phyloP scores from a whole-genome alignment of 2,113 vertebrate species.

The Pygoscelis antarcticus region DNA sequence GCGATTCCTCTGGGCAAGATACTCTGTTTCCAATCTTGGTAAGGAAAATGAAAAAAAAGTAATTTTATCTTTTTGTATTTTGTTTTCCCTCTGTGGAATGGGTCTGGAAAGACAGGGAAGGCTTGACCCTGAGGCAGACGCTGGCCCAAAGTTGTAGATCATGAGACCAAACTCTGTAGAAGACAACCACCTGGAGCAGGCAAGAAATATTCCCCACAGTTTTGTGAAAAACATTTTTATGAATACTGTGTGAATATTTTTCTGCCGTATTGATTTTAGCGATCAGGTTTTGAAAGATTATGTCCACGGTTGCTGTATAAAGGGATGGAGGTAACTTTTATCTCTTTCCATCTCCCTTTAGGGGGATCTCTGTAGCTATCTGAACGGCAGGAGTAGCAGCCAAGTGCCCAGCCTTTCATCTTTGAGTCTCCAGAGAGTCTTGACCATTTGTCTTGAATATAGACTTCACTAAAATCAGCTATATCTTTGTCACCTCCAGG shows the following conservation, averaged over 20 bases:
- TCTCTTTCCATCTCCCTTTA: not conserved
- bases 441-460: slow-evolving; percentile 12
- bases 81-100: slow-evolving; percentile 7
- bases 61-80: slow-evolving; percentile 19
- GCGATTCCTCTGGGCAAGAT: not conserved
- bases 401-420: not conserved
- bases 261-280: not conserved
- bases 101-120: not conserved
- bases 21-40: not conserved
- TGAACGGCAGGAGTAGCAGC: not conserved
- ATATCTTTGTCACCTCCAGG: not conserved
- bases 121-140: not conserved
- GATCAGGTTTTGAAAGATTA: not conserved
- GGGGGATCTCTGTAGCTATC: not conserved
- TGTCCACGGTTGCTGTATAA: not conserved
- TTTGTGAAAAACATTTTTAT: not conserved
- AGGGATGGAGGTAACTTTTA: not conserved
- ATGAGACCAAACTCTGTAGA: not conserved
- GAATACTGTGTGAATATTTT: not conserved
- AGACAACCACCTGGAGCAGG: not conserved
- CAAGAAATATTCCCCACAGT: not conserved
- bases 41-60: slow-evolving; percentile 7
- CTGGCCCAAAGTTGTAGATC: not conserved
- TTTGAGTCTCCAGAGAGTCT: not conserved
- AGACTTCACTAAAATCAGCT: slow-evolving; percentile 12